These are phyloP conservation scores for Athalia cordata DNA, from an alignment of 2,888 invertebrate genomes.

Conservation along the genomic window DNA sequence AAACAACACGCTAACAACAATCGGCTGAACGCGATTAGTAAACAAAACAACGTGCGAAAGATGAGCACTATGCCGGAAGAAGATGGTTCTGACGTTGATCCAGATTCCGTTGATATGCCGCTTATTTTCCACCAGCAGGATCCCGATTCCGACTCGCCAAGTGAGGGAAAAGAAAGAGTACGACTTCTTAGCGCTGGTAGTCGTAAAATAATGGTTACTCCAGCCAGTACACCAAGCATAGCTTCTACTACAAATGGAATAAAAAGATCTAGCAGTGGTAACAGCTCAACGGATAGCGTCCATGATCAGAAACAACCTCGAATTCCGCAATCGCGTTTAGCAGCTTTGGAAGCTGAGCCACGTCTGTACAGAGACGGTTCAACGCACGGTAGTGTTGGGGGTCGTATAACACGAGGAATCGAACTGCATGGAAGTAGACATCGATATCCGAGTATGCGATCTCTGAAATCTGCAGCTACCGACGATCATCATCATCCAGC, in stretches of 20 bases:
- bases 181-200: constrained; percentile 53
- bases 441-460: constrained; percentile 65
- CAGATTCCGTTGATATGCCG: constrained; percentile 48
- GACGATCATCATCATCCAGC: constrained; percentile 62
- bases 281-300: constrained; percentile 63
- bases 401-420: constrained; percentile 52
- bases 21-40: constrained; percentile 53
- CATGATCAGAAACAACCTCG: constrained; percentile 53
- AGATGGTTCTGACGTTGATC: constrained; percentile 64
- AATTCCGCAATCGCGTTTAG: constrained; percentile 43
- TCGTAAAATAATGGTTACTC: constrained; percentile 52
- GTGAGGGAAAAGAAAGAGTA: constrained; percentile 60
- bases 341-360: constrained; percentile 44
- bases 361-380: constrained; percentile 51
- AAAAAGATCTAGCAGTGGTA: constrained; percentile 56
- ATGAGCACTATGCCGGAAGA: constrained; percentile 70
- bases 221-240: constrained; percentile 45
- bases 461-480: constrained; percentile 63
- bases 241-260: constrained; percentile 52
- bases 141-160: constrained; percentile 63
- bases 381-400: constrained; percentile 49
- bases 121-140: constrained; percentile 50
- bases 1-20: constrained; percentile 52
- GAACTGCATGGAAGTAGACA: constrained; percentile 56
- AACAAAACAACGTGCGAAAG: constrained; percentile 59